Evolutionary conservation across 2,888 invertebrate genomes (phyloP), one percentile per base, ranked within the genome.

Genomic region (Oscheius onirici): DNA sequence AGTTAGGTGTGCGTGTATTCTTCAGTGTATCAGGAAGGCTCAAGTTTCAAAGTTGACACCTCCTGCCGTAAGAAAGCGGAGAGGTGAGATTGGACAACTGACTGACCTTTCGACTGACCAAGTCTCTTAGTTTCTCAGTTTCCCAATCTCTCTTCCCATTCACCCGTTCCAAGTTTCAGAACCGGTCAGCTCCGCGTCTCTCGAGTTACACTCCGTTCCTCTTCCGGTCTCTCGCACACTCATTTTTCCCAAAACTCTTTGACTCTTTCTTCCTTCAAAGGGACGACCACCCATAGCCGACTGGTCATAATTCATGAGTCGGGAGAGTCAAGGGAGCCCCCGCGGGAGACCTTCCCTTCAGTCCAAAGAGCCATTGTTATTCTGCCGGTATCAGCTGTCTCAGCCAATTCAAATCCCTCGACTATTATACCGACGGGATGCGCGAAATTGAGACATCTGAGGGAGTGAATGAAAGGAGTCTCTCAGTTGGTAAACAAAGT

Each of bases 301-400:
- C 26, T 41, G 24, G 15, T 52, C n/a, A 52, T 58, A 58, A 58
- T 58, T 58, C 58, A 58, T 58, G 5, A 15, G 40, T n/a, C 46
- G 41, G 44, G 46, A 44, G 22, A 17, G n/a, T n/a, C n/a, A n/a
- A n/a, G n/a, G n/a, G n/a, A n/a, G n/a, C 43, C 43, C 60, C 60
- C 24, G 24, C 43, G 17, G 58, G 41, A 22, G 22, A 41, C 13
- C 8, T 8, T 34, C 34, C 34, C 34, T 34, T 8, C 0, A 34
- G 34, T 3, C 34, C 34, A 34, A 34, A 34, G 34, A 17, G 2
- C 58, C 58, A 43, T 60, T 60, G 60, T 60, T 60, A 22, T 60
- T 17, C 41, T 22, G 43, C 34, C 60, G 60, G 60, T 60, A 60
- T 60, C 60, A 60, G 60, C 60, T 60, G 60, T 43, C 43, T 8